Conservation (phyloP, 2,888 invertebrate species). For the Allophyes oxyacanthae region DNA sequence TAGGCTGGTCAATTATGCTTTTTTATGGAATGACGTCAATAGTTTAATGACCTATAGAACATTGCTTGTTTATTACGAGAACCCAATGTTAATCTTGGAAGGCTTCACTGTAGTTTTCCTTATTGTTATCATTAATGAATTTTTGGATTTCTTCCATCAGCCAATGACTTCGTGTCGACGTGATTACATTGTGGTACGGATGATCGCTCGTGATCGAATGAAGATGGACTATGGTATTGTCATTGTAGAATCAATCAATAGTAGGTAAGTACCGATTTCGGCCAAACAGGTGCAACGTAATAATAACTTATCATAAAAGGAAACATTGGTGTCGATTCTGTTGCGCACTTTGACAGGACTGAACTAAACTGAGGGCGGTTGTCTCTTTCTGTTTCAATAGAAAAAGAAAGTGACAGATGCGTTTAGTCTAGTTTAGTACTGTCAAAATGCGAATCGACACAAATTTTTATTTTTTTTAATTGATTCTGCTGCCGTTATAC, state of each 20-base stretch:
- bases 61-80: slow-evolving; percentile 40
- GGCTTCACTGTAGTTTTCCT: slow-evolving; percentile 55
- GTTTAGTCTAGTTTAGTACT: no score
- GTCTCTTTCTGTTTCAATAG: no score
- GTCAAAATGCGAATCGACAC: no score
- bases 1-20: not conserved
- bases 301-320: not conserved
- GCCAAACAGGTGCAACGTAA: not conserved
- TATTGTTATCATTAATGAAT: slow-evolving; percentile 36
- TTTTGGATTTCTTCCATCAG: slow-evolving; percentile 28
- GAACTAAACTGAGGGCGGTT: no score
- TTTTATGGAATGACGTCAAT: slow-evolving; percentile 11
- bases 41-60: slow-evolving; percentile 28
- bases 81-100: slow-evolving; percentile 35
- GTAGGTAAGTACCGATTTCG: not conserved
- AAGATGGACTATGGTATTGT: slow-evolving; percentile 6
- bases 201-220: not conserved
- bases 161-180: slow-evolving; percentile 8
- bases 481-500: no score
- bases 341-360: no score
- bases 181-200: slow-evolving; percentile 7
- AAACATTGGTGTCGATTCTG: no score
- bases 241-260: slow-evolving; percentile 4
- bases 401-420: no score
- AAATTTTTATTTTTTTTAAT: no score